Evolutionary conservation across 2,113 vertebrate species (phyloP), one percentile per base, ranked within the genome.

Genomic region (Oxygymnocypris stewartii): DNA sequence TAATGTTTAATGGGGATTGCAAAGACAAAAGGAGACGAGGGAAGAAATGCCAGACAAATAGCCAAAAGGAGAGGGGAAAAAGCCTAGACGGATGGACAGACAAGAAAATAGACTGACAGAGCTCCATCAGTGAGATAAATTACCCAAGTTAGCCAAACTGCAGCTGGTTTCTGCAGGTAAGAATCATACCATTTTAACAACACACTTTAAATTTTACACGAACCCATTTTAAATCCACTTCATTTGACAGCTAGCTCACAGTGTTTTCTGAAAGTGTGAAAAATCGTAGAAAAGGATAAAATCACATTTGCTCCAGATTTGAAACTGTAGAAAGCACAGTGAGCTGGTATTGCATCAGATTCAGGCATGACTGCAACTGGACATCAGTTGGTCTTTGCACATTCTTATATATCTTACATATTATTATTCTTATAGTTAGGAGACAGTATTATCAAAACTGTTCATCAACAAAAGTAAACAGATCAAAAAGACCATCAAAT

Each of bases 181-280:
- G 12, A 47, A 4, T 44, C 35, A 40, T 49, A 25, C 49, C 37
- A 82, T 6, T 82, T 81, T 81, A 23, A 69, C 40, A 47, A 69
- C 25, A 82, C 40, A 31, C 42, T 44, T 13, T 82, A 49, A 49
- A 49, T 82, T 69, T 82, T 67, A 82, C 25, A 82, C 49, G 16
- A 67, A 28, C 61, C 79, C 42, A 67, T 28, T 82, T 47, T 28
- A 25, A 82, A 11, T 44, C 4, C 37, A 37, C 35, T 61, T 80
- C 13, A 61, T 80, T 67, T 82, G 61, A 82, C 80, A 69, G 61
- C 40, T 82, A 49, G 42, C 63, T 82, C 80, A 49, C 9, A 57
- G 7, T 14, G 40, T 81, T 28, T 65, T 18, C 14, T 63, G 13
- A 81, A 81, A 81, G 79, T 81, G 79, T 81, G 37, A 81, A 81